Evolutionary conservation across 1,140 invertebrate species (phyloP).

Genomic region (Drosophila sp.): DNA sequence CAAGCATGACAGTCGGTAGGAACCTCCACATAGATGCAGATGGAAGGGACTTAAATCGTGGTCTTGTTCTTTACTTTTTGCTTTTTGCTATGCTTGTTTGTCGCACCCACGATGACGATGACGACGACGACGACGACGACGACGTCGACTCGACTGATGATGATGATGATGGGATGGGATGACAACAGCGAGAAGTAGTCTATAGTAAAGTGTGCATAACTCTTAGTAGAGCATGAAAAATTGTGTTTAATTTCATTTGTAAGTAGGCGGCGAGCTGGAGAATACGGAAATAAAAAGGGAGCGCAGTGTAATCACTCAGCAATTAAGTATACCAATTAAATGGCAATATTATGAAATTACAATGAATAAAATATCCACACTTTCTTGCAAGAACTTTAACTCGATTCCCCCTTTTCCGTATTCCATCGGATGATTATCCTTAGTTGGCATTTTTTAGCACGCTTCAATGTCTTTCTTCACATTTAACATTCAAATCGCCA

Average conservation of each 20-base stretch:
- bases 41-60: conserved; percentile 25
- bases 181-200: conserved; percentile 34
- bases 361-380: neutral
- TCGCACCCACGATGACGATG: conserved; percentile 31
- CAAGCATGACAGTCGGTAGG: conserved; percentile 56
- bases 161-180: conserved; percentile 7
- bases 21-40: conserved; percentile 38
- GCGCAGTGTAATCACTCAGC: conserved; percentile 33
- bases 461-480: conserved; percentile 1
- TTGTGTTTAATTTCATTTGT: conserved; percentile 57
- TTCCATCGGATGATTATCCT: neutral
- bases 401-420: neutral
- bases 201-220: conserved; percentile 56
- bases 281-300: conserved; percentile 2
- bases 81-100: conserved; percentile 25
- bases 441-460: conserved; percentile 1
- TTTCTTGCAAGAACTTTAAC: neutral
- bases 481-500: neutral
- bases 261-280: conserved; percentile 15
- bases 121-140: neutral
- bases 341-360: conserved; percentile 20
- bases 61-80: conserved; percentile 18
- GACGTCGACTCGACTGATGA: neutral
- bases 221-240: conserved; percentile 68
- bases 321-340: conserved; percentile 62